Evolutionary conservation across 2,888 invertebrate genomes (phyloP).

Genomic region (Polyommatus icarus): DNA sequence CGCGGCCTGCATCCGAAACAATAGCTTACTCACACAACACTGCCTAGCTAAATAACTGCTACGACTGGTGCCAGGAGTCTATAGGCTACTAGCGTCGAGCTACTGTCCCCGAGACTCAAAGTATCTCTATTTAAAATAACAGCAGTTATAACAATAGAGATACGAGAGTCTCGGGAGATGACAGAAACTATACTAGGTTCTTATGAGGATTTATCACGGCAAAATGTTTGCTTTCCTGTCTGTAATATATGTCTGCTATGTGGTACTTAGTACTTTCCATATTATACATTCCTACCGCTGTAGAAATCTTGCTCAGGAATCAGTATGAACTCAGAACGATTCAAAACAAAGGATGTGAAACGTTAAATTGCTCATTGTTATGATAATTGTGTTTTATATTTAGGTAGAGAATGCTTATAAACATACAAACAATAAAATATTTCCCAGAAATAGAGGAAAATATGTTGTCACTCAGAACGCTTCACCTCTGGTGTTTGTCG

Average conservation of each 20-base stretch:
- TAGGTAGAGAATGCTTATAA: not conserved
- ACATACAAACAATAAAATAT: not conserved
- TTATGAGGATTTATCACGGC: too few relatives aligned
- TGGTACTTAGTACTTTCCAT: too few relatives aligned
- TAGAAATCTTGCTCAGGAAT: not conserved
- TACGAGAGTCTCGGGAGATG: too few relatives aligned
- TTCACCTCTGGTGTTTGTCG: too few relatives aligned
- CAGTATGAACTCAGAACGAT: not conserved
- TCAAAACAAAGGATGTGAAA: slow-evolving; percentile 23
- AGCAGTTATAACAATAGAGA: too few relatives aligned
- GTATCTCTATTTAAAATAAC: too few relatives aligned
- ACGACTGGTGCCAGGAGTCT: not conserved
- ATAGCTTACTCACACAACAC: slow-evolving; percentile 35
- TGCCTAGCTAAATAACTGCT: not conserved
- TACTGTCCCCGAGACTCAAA: too few relatives aligned
- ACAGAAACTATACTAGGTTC: too few relatives aligned
- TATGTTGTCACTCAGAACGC: too few relatives aligned
- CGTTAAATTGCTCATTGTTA: slow-evolving; percentile 8
- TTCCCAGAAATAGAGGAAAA: not conserved
- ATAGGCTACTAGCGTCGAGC: not conserved
- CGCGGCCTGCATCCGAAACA: slow-evolving; percentile 37
- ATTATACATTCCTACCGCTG: not conserved
- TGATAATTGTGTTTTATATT: not conserved
- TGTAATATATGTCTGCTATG: too few relatives aligned
- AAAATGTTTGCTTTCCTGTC: too few relatives aligned